These are phyloP conservation scores for Salarias fasciatus DNA, from an alignment of 2,797 vertebrate genomes.

Conservation along the genomic window DNA sequence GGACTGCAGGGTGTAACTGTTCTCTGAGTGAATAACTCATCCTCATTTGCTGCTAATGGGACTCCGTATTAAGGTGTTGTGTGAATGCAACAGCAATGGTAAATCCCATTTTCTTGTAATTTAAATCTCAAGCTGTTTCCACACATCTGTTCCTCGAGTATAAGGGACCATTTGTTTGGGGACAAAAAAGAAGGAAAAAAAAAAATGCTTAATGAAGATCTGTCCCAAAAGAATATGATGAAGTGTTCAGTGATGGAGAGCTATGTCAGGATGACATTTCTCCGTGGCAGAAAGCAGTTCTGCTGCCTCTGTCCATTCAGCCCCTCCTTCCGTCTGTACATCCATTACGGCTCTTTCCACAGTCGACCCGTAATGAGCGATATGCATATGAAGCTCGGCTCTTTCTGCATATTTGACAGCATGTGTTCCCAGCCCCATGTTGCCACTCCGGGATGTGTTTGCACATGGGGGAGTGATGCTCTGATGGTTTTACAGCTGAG, in stretches of 20 bases:
- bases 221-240: slow-evolving; percentile 43
- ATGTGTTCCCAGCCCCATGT: slow-evolving; percentile 38
- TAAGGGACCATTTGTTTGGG: slow-evolving; percentile 31
- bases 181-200: slow-evolving; percentile 12
- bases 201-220: slow-evolving; percentile 62
- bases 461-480: slow-evolving; percentile 18
- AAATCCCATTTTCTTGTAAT: slow-evolving; percentile 68
- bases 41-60: slow-evolving; percentile 73
- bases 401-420: slow-evolving; percentile 54
- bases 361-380: slow-evolving; percentile 50
- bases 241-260: slow-evolving; percentile 26
- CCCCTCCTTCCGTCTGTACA: slow-evolving; percentile 34
- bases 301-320: slow-evolving; percentile 38
- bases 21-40: slow-evolving; percentile 70
- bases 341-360: slow-evolving; percentile 29
- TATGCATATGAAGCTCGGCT: slow-evolving; percentile 43
- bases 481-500: slow-evolving; percentile 48
- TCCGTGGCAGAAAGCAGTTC: slow-evolving; percentile 39
- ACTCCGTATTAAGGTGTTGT: slow-evolving; percentile 69
- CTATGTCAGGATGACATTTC: slow-evolving; percentile 60
- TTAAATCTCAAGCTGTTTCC: slow-evolving; percentile 71
- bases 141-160: slow-evolving; percentile 63
- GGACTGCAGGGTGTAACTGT: slow-evolving; percentile 64
- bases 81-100: slow-evolving; percentile 55
- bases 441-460: slow-evolving; percentile 45